Conservation (phyloP, 2,797 vertebrate genomes). For the Diplodus sargus region DNA sequence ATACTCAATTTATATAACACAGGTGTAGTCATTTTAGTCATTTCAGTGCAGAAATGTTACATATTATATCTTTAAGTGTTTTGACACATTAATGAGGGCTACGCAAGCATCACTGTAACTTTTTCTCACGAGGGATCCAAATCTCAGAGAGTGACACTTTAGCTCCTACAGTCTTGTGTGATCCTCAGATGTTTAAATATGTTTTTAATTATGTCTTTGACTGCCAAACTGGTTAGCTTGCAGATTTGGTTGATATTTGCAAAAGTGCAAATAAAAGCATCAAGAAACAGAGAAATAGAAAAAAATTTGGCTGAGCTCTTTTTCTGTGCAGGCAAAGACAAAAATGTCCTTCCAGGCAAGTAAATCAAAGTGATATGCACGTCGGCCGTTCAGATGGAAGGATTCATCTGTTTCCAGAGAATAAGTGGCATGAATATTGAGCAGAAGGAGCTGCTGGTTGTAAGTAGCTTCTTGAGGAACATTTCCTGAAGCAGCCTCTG, state of each 20-base stretch:
- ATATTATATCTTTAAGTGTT: too few species aligned
- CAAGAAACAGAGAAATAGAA: too few species aligned
- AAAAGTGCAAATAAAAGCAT: neutral
- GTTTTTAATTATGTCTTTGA: neutral
- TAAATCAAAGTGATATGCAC: neutral
- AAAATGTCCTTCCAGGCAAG: neutral
- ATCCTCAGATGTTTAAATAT: neutral
- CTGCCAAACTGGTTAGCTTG: too few species aligned
- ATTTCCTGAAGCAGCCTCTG: conserved; percentile 2
- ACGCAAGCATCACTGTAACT: neutral
- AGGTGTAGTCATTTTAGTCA: too few species aligned
- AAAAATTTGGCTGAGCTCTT: neutral
- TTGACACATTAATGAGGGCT: neutral
- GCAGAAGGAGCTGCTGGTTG: neutral
- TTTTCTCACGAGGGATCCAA: too few species aligned
- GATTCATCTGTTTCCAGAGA: neutral
- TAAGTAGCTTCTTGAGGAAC: conserved; percentile 11
- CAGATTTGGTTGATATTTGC: neutral
- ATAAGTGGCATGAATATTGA: neutral
- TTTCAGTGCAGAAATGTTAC: too few species aligned
- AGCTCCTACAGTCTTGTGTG: neutral
- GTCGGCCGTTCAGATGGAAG: neutral
- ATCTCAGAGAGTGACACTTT: neutral
- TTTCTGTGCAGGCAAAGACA: neutral
- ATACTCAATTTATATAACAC: too few species aligned